phyloP scores from a whole-genome alignment of 2,888 invertebrate species.

The Parascotia fuliginaria region DNA sequence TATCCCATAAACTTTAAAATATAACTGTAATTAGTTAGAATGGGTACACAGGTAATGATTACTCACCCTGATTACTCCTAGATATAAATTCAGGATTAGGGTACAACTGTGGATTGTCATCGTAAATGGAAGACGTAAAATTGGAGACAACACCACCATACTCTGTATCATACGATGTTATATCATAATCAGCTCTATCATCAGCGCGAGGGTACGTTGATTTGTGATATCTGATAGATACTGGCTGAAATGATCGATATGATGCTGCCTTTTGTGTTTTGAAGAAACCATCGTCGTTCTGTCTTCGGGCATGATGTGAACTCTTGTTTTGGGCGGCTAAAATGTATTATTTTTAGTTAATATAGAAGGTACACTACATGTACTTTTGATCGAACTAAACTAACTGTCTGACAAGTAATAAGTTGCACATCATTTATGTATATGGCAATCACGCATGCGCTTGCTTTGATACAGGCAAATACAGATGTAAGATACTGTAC shows the following conservation, averaged over 20 bases:
- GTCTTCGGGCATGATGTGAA: slow-evolving; percentile 61
- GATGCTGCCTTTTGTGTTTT: slow-evolving; percentile 64
- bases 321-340: slow-evolving; percentile 68
- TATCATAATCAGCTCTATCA: slow-evolving; percentile 73
- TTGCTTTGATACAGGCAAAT: no score
- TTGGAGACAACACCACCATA: slow-evolving; percentile 81
- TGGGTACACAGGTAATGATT: no score
- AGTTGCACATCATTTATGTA: no score
- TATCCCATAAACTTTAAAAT: no score
- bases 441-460: no score
- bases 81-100: slow-evolving; percentile 78
- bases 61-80: slow-evolving; percentile 69
- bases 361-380: background rate
- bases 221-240: slow-evolving; percentile 70
- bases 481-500: no score
- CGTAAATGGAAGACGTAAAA: slow-evolving; percentile 81
- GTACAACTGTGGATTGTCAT: slow-evolving; percentile 79
- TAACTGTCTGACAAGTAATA: no score
- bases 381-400: no score
- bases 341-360: slow-evolving; percentile 24
- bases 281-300: slow-evolving; percentile 61
- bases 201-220: slow-evolving; percentile 67
- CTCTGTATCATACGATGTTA: slow-evolving; percentile 76
- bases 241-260: slow-evolving; percentile 74
- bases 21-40: no score